A percentile compares a stretch with the other conserved stretches of the same genome.
Conservation (phyloP, 2,888 invertebrate genomes). For the Polydrusus cervinus region DNA sequence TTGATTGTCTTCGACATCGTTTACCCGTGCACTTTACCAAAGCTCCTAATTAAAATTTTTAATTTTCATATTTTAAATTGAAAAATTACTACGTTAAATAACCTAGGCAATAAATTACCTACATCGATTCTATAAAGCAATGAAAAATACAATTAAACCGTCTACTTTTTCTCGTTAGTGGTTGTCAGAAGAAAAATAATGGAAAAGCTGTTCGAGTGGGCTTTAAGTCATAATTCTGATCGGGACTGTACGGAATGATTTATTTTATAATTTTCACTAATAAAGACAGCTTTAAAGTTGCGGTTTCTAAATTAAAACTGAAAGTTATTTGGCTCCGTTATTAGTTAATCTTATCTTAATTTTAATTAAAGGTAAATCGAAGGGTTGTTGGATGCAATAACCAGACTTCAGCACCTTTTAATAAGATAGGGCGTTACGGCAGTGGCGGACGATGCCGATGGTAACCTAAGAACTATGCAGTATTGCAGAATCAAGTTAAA, state of each 20-base stretch:
- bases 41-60: not conserved
- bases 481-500: too few species aligned
- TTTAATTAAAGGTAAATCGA: not conserved
- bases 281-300: constrained; percentile 12
- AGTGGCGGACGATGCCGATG: too few species aligned
- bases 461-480: too few species aligned
- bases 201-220: constrained; percentile 26
- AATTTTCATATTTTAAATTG: not conserved
- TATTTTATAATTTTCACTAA: constrained; percentile 18
- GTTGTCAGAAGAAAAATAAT: constrained; percentile 32
- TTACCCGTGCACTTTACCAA: not conserved
- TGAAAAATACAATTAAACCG: constrained; percentile 29
- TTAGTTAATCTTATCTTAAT: not conserved
- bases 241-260: constrained; percentile 14
- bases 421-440: not conserved
- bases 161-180: constrained; percentile 32
- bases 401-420: not conserved
- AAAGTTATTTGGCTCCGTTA: not conserved
- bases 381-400: not conserved
- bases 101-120: not conserved
- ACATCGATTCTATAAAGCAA: constrained; percentile 16
- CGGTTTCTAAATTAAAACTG: not conserved
- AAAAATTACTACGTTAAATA: constrained; percentile 4
- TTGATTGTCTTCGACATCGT: too few species aligned
- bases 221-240: constrained; percentile 27